Conservation (phyloP, 2,113 vertebrate genomes). For the Semicossyphus pulcher region DNA sequence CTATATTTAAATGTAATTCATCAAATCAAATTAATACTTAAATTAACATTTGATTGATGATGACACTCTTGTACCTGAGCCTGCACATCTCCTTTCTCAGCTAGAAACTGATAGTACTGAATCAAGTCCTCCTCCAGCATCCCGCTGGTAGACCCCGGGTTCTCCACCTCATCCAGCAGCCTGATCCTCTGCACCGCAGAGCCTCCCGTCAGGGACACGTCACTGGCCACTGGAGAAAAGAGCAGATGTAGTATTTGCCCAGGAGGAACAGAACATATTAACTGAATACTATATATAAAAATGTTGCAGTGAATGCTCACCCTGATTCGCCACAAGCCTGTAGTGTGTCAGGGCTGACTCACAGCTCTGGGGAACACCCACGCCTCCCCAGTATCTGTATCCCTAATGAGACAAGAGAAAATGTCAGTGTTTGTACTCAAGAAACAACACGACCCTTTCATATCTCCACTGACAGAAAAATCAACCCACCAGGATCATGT, state of each 20-base stretch:
- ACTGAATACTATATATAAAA: not conserved
- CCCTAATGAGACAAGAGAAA: constrained; percentile 81
- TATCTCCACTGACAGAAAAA: not conserved
- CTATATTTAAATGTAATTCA: too few relatives aligned
- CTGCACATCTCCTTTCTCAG: constrained; percentile 99
- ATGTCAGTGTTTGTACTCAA: not conserved
- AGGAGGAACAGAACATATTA: not conserved
- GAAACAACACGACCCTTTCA: not conserved
- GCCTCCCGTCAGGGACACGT: constrained; percentile 95
- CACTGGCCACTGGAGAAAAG: constrained; percentile 89
- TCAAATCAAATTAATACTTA: too few relatives aligned
- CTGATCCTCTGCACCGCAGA: constrained; percentile 95
- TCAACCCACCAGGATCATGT: constrained; percentile 96
- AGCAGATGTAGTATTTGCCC: not conserved
- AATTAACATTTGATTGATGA: not conserved
- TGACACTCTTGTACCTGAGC: constrained; percentile 86
- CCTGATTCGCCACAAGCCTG: constrained; percentile 94
- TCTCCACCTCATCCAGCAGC: constrained; percentile 95
- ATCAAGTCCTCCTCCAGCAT: constrained; percentile 99
- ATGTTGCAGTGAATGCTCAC: constrained; percentile 73
- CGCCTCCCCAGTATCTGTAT: constrained; percentile 97
- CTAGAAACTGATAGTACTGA: constrained; percentile 98
- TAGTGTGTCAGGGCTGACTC: constrained; percentile 98
- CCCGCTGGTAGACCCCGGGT: constrained; percentile 94
- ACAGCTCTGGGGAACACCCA: constrained; percentile 97